These are phyloP conservation scores for Pachycephala philippinensis DNA, from an alignment of 2,113 vertebrate species.

Conservation along the genomic window DNA sequence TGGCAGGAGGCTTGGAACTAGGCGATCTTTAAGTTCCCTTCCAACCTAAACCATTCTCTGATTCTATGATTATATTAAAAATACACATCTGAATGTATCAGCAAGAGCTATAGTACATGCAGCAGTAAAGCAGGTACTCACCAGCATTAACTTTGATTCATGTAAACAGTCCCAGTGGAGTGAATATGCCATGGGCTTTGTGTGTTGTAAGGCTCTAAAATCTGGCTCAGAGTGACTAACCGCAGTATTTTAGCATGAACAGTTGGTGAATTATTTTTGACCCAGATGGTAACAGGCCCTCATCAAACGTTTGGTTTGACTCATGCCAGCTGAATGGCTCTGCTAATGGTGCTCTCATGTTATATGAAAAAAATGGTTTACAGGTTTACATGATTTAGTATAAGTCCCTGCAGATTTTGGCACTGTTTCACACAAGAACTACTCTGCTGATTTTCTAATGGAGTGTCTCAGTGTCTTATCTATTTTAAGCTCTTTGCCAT, in stretches of 20 bases:
- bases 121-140: neutral
- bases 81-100: neutral
- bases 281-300: neutral
- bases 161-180: neutral
- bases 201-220: neutral
- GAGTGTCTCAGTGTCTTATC: neutral
- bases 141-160: neutral
- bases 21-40: neutral
- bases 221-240: neutral
- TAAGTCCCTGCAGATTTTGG: neutral
- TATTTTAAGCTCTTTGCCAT: neutral
- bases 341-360: neutral
- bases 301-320: neutral
- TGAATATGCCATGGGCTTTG: neutral
- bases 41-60: neutral
- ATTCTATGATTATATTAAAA: neutral
- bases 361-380: neutral
- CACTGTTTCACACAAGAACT: neutral
- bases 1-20: neutral
- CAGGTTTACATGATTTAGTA: neutral
- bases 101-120: neutral
- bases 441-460: neutral
- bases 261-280: slow-evolving; percentile 33
- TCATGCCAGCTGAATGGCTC: neutral
- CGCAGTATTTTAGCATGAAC: neutral